Percentiles rank a stretch among this genome's conserved stretches.
phyloP scores from a whole-genome alignment of 2,797 vertebrate genomes.

The Squalus acanthias region DNA sequence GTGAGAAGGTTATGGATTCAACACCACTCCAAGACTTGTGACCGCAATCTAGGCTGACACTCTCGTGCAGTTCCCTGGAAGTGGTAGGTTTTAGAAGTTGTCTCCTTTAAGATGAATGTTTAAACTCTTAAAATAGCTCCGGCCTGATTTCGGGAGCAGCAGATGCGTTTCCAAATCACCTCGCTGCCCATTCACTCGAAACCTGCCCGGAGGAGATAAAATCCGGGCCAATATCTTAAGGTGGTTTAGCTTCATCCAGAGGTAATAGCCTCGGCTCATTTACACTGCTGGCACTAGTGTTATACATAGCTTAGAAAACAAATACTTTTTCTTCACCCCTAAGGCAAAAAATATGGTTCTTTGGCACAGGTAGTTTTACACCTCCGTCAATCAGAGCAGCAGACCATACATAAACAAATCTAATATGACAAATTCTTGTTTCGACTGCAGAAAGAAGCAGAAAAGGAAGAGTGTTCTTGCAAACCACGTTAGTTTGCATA shows the following conservation, averaged over 20 bases:
- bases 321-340: neutral
- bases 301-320: neutral
- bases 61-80: too few species aligned
- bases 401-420: conserved; percentile 28
- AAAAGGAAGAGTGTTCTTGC: neutral
- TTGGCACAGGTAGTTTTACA: neutral
- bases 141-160: neutral
- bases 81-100: neutral
- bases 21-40: neutral
- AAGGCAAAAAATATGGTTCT: neutral
- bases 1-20: neutral
- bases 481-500: neutral
- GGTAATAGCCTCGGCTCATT: neutral
- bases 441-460: neutral
- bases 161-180: neutral
- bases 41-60: neutral
- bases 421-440: conserved; percentile 29
- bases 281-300: neutral
- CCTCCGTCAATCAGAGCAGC: neutral
- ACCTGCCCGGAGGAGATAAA: neutral
- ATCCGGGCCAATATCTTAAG: neutral
- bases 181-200: neutral
- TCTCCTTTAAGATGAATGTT: too few species aligned
- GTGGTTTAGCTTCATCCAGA: neutral
- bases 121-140: neutral